Evolutionary conservation across 2,888 invertebrate species (phyloP).

Genomic region (Malthinus seriepunctatus): DNA sequence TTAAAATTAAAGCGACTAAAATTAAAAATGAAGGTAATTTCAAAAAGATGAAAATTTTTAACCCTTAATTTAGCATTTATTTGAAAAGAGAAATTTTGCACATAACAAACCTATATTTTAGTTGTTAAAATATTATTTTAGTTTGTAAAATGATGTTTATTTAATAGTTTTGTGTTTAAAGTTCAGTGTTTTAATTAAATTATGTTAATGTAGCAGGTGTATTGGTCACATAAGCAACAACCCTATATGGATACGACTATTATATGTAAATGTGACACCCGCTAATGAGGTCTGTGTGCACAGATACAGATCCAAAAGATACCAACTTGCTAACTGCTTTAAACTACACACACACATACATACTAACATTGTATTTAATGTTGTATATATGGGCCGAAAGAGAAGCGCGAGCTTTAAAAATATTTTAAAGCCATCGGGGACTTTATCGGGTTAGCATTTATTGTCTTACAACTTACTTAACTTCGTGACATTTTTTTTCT

Average conservation of each 20-base stretch:
- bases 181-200: conserved; percentile 37
- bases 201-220: conserved; percentile 39
- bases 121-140: too few relatives aligned
- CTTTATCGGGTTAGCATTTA: conserved; percentile 32
- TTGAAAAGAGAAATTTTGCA: too few relatives aligned
- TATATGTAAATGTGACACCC: conserved; percentile 47
- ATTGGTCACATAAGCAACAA: conserved; percentile 28
- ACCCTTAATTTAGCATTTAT: too few relatives aligned
- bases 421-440: conserved; percentile 15
- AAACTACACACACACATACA: conserved; percentile 27
- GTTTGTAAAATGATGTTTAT: not conserved
- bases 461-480: conserved; percentile 41
- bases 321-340: conserved; percentile 32
- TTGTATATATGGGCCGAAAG: conserved; percentile 17
- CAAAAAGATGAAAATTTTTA: too few relatives aligned
- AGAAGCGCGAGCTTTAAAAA: conserved; percentile 12
- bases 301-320: conserved; percentile 38
- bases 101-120: too few relatives aligned
- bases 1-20: too few relatives aligned
- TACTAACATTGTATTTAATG: too few relatives aligned
- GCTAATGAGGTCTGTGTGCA: conserved; percentile 42
- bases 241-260: conserved; percentile 37
- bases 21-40: too few relatives aligned
- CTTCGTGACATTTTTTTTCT: conserved; percentile 10
- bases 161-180: not conserved